Percentiles rank a stretch among this genome's conserved stretches.
Evolutionary conservation across 2,888 invertebrate species (phyloP).

Genomic region (Amphipoea lucens): DNA sequence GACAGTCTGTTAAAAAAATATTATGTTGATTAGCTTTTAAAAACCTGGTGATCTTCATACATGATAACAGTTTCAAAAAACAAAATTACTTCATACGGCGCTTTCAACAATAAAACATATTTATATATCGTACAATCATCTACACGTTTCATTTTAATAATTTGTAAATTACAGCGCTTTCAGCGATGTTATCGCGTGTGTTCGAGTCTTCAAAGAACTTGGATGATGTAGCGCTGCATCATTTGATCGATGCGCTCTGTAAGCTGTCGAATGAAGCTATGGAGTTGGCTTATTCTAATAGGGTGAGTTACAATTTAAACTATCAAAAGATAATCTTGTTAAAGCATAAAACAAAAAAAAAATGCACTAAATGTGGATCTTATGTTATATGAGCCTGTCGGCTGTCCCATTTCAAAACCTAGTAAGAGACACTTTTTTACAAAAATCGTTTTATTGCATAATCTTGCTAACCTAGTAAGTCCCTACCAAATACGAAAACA

Average conservation of each 20-base stretch:
- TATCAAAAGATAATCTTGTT: background rate
- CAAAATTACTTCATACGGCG: background rate
- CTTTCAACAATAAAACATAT: slow-evolving; percentile 18
- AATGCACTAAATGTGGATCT: too few species aligned
- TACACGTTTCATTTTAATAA: background rate
- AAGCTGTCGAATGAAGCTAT: slow-evolving; percentile 99
- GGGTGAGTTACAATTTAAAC: slow-evolving; percentile 87
- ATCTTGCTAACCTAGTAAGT: too few species aligned
- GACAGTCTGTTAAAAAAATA: background rate
- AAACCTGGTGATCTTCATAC: background rate
- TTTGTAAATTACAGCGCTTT: slow-evolving; percentile 90
- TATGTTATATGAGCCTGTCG: too few species aligned
- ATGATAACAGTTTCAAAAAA: background rate
- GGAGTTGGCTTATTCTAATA: slow-evolving; percentile 98
- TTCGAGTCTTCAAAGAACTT: slow-evolving; percentile 98
- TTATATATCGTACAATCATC: background rate
- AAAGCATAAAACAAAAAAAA: background rate
- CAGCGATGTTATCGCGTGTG: slow-evolving; percentile 96
- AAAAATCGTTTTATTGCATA: too few species aligned
- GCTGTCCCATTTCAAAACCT: too few species aligned
- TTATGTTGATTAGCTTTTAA: background rate
- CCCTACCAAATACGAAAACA: too few species aligned
- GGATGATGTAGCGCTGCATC: slow-evolving; percentile 98
- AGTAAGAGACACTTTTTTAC: too few species aligned
- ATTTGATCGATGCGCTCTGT: slow-evolving; percentile 98